Evolutionary conservation across 2,113 vertebrate species (phyloP).

Genomic region (Canis aureus): DNA sequence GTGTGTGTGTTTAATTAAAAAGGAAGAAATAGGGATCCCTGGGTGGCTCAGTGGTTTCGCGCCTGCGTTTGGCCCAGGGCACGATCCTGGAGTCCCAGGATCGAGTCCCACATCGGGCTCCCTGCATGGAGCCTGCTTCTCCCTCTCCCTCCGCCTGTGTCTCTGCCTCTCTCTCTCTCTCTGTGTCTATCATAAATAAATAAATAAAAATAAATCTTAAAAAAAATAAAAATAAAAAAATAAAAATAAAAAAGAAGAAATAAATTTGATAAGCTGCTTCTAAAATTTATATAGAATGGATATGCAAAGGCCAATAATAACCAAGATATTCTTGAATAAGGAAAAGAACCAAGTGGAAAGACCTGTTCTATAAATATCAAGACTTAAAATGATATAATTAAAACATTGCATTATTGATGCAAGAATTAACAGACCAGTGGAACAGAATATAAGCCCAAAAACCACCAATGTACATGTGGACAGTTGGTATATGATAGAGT

Average conservation of each 20-base stretch:
- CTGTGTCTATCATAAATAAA: no score
- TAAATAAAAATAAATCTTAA: no score
- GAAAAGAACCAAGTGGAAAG: neutral
- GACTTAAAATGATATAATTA: neutral
- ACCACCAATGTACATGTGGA: neutral
- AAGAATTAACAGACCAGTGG: neutral
- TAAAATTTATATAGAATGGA: neutral
- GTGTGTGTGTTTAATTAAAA: conserved; percentile 27
- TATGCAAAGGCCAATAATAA: neutral
- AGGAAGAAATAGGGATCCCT: neutral
- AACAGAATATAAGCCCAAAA: neutral
- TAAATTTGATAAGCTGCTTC: neutral
- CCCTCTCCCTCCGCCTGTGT: no score
- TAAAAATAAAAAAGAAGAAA: neutral
- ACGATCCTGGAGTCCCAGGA: no score
- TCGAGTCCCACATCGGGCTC: no score
- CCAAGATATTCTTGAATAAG: neutral
- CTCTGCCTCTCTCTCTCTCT: no score
- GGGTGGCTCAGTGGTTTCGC: no score
- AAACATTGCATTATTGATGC: neutral
- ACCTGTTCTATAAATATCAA: neutral
- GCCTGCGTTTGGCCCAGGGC: no score
- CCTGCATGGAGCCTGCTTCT: no score
- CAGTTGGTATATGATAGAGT: neutral
- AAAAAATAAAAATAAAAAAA: no score